Conservation (phyloP, 2,888 invertebrate genomes). For the Drosophila limbata region DNA sequence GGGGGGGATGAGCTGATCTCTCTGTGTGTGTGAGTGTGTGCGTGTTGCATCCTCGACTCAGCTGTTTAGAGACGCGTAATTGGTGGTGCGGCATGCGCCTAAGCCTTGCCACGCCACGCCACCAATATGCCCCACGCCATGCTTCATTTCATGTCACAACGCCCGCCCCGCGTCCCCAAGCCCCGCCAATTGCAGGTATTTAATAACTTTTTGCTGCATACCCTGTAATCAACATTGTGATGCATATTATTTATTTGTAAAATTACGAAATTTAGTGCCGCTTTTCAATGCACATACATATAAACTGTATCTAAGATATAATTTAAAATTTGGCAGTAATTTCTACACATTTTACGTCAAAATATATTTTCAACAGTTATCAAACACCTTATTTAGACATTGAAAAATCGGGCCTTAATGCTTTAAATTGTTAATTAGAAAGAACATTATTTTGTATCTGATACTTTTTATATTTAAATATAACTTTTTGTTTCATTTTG, state of each 20-base stretch:
- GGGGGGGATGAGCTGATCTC: conserved; percentile 1
- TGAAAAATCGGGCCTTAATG: no score
- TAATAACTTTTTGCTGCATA: conserved; percentile 68
- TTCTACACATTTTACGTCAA: no score
- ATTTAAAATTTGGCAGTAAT: no score
- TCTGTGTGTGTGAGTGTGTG: background rate
- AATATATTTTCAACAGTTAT: no score
- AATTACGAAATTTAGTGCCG: background rate
- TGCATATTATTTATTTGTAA: background rate
- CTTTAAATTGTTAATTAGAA: background rate
- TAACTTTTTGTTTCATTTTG: no score
- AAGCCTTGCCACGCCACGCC: conserved; percentile 44
- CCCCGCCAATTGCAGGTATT: conserved; percentile 54
- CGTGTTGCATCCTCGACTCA: conserved; percentile 42
- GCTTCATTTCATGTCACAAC: conserved; percentile 70
- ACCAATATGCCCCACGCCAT: conserved; percentile 50
- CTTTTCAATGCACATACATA: no score
- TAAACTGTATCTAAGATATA: no score
- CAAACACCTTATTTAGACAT: no score
- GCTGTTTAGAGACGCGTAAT: conserved; percentile 75
- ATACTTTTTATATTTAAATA: background rate
- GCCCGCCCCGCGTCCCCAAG: conserved; percentile 55
- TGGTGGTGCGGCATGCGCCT: conserved; percentile 68
- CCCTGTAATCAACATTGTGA: conserved; percentile 29
- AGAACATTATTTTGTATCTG: background rate